Evolutionary conservation across 1,140 invertebrate species (phyloP), one percentile per base, ranked within the genome.

Genomic region (Drosophila kikkawai): DNA sequence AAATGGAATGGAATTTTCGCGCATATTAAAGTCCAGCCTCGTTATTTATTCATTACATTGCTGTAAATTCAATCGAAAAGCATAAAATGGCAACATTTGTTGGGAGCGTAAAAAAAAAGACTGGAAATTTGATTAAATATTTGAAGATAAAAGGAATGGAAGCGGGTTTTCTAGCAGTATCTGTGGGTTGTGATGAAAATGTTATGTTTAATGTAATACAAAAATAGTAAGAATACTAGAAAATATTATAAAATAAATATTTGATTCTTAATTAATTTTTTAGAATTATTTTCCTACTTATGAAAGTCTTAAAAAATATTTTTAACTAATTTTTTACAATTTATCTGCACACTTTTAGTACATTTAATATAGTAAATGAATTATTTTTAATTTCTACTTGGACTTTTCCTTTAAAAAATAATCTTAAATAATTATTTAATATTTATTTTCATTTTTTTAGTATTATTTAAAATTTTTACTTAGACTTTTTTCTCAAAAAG

Each of bases 21-120:
- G 37, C 22, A 36, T n/a, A 29, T 45, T 29, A 29, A 61, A 61
- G 17, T 29, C n/a, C 55, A 34, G 36, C 47, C 15, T 39, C 11
- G 61, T 66, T 64, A 64, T 47, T 53, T 67, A 69, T 69, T 69
- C 26, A 68, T 68, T 50, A 29, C 32, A 8, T 11, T 0, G 39
- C 29, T 17, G 58, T 60, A 36, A 66, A 44, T 36, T 45, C 63
- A 66, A 66, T 45, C n/a, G 19, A 45, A 64, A 26, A n/a, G 34
- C 32, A 63, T 39, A 41, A 63, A 34, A 60, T 45, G 12, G 47
- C 32, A 32, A 39, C 37, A 37, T 42, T 57, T 57, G 51, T 17
- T 37, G 47, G 12, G 15, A 19, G 29, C 36, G 34, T 12, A 64
- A 69, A 47, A 45, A 39, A 39, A 29, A n/a, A 1, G 17, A 0